Base-by-base conservation (phyloP, 2,797 vertebrate species). In the Ara ararauna region DNA sequence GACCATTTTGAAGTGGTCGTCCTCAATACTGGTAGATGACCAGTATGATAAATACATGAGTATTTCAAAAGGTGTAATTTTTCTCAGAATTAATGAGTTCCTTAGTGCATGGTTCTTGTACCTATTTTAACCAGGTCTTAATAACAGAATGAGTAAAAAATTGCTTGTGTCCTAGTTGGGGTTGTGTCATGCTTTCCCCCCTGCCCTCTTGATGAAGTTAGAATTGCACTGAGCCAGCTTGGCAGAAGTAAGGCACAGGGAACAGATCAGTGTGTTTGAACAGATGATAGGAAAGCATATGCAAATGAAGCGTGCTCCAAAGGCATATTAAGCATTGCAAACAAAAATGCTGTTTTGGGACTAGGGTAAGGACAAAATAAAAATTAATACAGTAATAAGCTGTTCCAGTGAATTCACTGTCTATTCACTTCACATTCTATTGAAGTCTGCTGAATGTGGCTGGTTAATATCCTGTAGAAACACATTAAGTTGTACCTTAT, bases 341-440 rank as follows among this genome's bases (percentile, higher is more conserved):
- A 81, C 38, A 44, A 72, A 88, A 79, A 12, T 80, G 8, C 26
- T 56, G 50, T 15, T 79, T 67, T 74, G 87, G 61, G 85, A 93
- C 44, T 36, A 83, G 15, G 11, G 8, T 75, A 71, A 85, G 79
- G 82, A 79, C 48, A 90, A 77, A 85, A 77, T 67, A 71, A 91
- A 94, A 95, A 85, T 56, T 75, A 79, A 62, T 93, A 54, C 6
- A 5, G 16, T 62, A 88, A 85, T 84, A 94, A 89, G 24, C 7
- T 93, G 40, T 88, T 87, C n/a, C 30, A 74, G 18, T 60, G 40
- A 87, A 71, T 65, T 83, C 14, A 20, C 36, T 70, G 53, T 32
- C 18, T 54, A 20, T 54, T 54, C 18, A 20, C 30, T 54, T 54
- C 30, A 54, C 53, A 54, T 54, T 54, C 53, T 11, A 32, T 30